Base-by-base conservation (phyloP, 2,113 vertebrate species). In the Mellivora capensis region DNA sequence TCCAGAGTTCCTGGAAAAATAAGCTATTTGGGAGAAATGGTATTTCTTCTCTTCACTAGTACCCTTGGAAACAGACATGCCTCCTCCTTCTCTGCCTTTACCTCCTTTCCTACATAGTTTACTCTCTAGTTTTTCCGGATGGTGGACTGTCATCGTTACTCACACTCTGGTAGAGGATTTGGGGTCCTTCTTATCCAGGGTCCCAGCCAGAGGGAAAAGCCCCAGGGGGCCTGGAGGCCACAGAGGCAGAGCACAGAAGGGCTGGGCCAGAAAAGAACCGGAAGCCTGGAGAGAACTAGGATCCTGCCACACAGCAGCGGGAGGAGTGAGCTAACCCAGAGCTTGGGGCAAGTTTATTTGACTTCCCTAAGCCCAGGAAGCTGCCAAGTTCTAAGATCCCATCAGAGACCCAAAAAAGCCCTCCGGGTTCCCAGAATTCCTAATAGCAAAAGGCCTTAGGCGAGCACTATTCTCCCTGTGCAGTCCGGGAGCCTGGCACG, bases 271-370 rank as follows among this genome's bases (percentile, higher is more conserved):
- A 44, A 57, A 74, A 71, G n/a, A 54, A 34, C 8, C 18, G 25
- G 37, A 14, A 34, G 37, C 10, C 18, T 7, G 8, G 7, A 29
- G 4, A 57, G 49, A 77, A 18, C 34, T 9, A 62, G 39, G 6
- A 6, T 17, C 4, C 4, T 0, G n/a, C 11, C 0, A 20, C 57
- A 39, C 34, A 27, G 17, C 2, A 0, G 25, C 10, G 3, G 9
- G 59, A 6, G 14, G 74, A 18, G 42, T n/a, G 27, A 25, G 31
- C 34, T 37, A 8, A 52, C 31, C 7, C n/a, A 31, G 64, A 34
- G 42, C 6, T 85, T n/a, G 27, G 23, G 49, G 5, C 39, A 49
- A 67, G 14, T 15, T 42, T 10, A 82, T 71, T 59, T 86, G 6
- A 47, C 31, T 69, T 27, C 37, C 0, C 21, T 21, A 42, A 67